These are phyloP conservation scores for Thecophora atra DNA, from an alignment of 2,888 invertebrate species.

Conservation along the genomic window DNA sequence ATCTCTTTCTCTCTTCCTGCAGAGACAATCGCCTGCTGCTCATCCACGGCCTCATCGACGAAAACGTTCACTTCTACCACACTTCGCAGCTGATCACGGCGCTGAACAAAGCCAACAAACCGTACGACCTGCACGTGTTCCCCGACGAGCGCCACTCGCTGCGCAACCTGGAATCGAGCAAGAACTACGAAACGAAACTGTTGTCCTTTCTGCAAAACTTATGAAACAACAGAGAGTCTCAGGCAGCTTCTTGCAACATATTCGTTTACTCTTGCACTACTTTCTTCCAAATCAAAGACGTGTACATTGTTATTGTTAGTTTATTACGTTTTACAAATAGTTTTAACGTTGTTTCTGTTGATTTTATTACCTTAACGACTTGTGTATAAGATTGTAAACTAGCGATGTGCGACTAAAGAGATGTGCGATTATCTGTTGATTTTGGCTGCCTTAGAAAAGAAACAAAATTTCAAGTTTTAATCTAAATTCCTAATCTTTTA, in stretches of 20 bases:
- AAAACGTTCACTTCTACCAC: constrained; percentile 98
- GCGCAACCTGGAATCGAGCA: constrained; percentile 90
- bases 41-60: constrained; percentile 97
- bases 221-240: constrained; percentile 62
- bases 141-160: constrained; percentile 97
- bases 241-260: constrained; percentile 2
- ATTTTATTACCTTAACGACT: constrained; percentile 28
- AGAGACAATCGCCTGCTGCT: constrained; percentile 90
- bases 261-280: constrained; percentile 22
- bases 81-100: constrained; percentile 91
- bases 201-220: constrained; percentile 90
- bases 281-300: constrained; percentile 7
- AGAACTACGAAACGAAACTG: constrained; percentile 95
- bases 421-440: neutral
- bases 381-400: constrained; percentile 37
- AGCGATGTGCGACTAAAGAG: constrained; percentile 23
- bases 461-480: too few relatives aligned
- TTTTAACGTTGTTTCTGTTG: constrained; percentile 32
- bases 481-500: too few relatives aligned
- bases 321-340: constrained; percentile 18
- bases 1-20: constrained; percentile 19
- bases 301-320: constrained; percentile 18
- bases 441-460: too few relatives aligned
- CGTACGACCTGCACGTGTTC: constrained; percentile 93
- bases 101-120: constrained; percentile 93